Conservation (phyloP, 2,888 invertebrate genomes). For the Drosophila suboccidentalis region DNA sequence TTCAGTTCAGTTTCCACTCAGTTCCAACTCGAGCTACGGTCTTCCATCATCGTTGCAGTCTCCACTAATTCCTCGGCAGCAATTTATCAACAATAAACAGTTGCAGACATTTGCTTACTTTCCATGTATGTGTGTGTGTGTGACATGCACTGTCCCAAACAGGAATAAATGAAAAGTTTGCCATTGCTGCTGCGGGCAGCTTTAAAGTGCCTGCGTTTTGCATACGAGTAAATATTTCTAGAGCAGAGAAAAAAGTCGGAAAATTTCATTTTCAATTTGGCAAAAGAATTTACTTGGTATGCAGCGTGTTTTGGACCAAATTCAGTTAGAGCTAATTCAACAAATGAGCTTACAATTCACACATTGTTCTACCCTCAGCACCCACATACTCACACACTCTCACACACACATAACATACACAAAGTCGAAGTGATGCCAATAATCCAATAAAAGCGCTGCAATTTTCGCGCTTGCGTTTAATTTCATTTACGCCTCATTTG, state of each 20-base stretch:
- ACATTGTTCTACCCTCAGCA: slow-evolving; percentile 63
- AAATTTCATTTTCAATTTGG: slow-evolving; percentile 29
- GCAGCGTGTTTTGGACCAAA: slow-evolving; percentile 47
- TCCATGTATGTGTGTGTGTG: slow-evolving; percentile 41
- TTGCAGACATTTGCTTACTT: slow-evolving; percentile 80
- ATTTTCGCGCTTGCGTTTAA: slow-evolving; percentile 82
- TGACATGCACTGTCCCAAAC: slow-evolving; percentile 77
- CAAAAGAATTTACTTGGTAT: slow-evolving; percentile 41
- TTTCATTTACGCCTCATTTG: slow-evolving; percentile 81
- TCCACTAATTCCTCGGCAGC: slow-evolving; percentile 81
- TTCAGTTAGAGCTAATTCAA: slow-evolving; percentile 72
- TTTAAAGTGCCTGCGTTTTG: slow-evolving; percentile 55
- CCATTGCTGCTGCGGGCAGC: slow-evolving; percentile 64
- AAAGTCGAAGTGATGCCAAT: slow-evolving; percentile 39
- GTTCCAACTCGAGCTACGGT: slow-evolving; percentile 48
- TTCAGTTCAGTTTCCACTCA: slow-evolving; percentile 45
- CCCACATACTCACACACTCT: slow-evolving; percentile 11
- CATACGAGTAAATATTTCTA: not conserved
- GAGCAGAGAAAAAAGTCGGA: not conserved
- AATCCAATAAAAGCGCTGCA: slow-evolving; percentile 77
- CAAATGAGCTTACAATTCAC: slow-evolving; percentile 79
- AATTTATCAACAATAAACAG: slow-evolving; percentile 84
- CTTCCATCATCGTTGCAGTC: slow-evolving; percentile 75
- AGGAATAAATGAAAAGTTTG: slow-evolving; percentile 78
- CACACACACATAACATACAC: slow-evolving; percentile 6